phyloP scores from a whole-genome alignment of 2,113 vertebrate species.

The Mixornis gularis region DNA sequence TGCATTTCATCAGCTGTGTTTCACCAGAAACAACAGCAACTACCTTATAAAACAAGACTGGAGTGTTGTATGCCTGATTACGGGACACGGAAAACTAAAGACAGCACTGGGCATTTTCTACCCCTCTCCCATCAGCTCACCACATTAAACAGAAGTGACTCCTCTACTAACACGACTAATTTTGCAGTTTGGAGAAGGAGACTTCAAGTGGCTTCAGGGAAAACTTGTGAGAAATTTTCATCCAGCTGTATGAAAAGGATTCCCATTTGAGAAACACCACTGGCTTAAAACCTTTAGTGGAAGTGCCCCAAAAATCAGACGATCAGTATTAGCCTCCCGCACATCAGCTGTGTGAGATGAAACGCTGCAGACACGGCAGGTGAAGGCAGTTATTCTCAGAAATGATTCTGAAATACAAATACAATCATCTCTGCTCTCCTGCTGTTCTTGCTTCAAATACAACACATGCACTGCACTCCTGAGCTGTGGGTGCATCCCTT shows the following conservation, averaged over 20 bases:
- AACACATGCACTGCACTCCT: background rate
- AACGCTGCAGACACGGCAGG: fast-evolving
- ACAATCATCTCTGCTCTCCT: background rate
- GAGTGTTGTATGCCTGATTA: background rate
- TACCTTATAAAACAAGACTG: slow-evolving; percentile 1
- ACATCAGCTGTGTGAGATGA: background rate
- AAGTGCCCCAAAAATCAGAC: background rate
- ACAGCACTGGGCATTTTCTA: background rate
- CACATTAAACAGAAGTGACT: background rate
- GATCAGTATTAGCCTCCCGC: background rate
- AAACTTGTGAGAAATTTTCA: background rate
- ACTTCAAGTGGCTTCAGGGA: background rate
- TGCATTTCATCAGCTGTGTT: background rate
- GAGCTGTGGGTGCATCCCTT: background rate
- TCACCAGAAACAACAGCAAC: background rate
- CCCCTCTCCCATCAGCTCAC: background rate
- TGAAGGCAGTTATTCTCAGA: background rate
- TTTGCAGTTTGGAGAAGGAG: background rate
- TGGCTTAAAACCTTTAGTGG: background rate
- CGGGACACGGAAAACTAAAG: background rate
- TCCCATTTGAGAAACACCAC: background rate
- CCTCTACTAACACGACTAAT: background rate
- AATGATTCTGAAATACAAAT: background rate
- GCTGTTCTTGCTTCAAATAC: background rate
- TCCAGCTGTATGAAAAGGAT: background rate